Conservation (phyloP, 2,113 vertebrate species). For the Spheniscus mendiculus region DNA sequence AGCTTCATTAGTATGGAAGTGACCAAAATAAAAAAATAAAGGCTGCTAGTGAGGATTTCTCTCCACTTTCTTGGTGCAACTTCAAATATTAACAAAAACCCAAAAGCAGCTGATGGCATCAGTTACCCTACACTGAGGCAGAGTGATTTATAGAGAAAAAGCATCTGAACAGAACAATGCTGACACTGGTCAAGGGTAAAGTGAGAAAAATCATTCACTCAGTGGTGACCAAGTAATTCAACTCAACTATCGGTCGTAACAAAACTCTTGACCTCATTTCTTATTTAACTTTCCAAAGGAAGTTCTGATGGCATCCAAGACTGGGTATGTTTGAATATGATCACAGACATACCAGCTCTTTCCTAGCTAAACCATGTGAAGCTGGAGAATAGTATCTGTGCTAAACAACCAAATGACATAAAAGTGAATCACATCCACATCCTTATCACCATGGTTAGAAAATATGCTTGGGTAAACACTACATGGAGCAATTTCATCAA, state of each 20-base stretch:
- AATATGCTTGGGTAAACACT: not conserved
- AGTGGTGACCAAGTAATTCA: not conserved
- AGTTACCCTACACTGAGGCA: not conserved
- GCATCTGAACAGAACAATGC: not conserved
- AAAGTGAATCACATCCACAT: not conserved
- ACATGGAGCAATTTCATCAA: not conserved
- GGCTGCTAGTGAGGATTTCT: not conserved
- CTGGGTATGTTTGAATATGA: not conserved
- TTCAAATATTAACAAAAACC: not conserved
- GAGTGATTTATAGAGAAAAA: not conserved
- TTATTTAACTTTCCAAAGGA: not conserved
- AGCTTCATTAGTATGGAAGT: not conserved
- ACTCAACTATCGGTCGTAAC: not conserved
- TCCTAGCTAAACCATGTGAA: not conserved
- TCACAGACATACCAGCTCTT: rapidly evolving
- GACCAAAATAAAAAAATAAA: not conserved
- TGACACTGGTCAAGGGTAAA: not conserved
- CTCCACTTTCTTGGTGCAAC: not conserved
- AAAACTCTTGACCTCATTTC: not conserved
- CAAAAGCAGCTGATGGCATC: not conserved
- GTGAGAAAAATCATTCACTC: not conserved
- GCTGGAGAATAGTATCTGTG: not conserved
- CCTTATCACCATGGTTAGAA: not conserved
- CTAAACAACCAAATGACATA: not conserved
- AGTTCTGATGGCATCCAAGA: not conserved